phyloP scores from a whole-genome alignment of 2,888 invertebrate genomes.

The Epiblema foenella region DNA sequence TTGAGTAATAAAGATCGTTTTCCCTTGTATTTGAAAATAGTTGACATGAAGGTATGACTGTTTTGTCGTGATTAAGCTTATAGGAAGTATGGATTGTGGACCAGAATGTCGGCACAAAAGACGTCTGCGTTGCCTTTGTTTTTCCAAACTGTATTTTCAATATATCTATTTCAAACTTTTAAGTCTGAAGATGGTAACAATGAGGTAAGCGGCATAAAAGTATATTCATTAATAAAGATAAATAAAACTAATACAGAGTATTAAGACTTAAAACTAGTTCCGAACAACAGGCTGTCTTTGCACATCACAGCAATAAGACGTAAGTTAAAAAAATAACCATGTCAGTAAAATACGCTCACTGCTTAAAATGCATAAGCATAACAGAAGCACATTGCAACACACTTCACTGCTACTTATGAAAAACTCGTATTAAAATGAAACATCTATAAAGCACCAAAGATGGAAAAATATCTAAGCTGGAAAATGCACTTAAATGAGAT shows the following conservation, averaged over 20 bases:
- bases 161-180: not conserved
- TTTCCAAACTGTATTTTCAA: not conserved
- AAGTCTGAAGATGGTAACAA: not conserved
- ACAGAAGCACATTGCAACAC: slow-evolving; percentile 48
- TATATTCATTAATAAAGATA: too few species aligned
- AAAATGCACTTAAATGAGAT: not conserved
- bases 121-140: slow-evolving; percentile 13
- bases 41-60: slow-evolving; percentile 73
- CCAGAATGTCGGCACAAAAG: slow-evolving; percentile 18
- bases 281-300: too few species aligned
- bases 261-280: too few species aligned
- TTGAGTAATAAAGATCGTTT: slow-evolving; percentile 53
- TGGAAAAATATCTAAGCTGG: not conserved
- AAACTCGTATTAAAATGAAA: slow-evolving; percentile 49
- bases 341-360: slow-evolving; percentile 45
- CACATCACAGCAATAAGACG: too few species aligned
- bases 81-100: slow-evolving; percentile 43
- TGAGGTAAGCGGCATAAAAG: too few species aligned
- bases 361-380: slow-evolving; percentile 45
- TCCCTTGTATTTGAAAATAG: slow-evolving; percentile 53
- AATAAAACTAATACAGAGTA: too few species aligned
- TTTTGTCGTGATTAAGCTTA: slow-evolving; percentile 72
- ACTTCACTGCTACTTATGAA: slow-evolving; percentile 51
- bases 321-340: slow-evolving; percentile 11
- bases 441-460: slow-evolving; percentile 24